Percentiles rank a stretch among this genome's conserved stretches.
Evolutionary conservation across 2,888 invertebrate genomes (phyloP).

Genomic region (Thelaira solivaga): DNA sequence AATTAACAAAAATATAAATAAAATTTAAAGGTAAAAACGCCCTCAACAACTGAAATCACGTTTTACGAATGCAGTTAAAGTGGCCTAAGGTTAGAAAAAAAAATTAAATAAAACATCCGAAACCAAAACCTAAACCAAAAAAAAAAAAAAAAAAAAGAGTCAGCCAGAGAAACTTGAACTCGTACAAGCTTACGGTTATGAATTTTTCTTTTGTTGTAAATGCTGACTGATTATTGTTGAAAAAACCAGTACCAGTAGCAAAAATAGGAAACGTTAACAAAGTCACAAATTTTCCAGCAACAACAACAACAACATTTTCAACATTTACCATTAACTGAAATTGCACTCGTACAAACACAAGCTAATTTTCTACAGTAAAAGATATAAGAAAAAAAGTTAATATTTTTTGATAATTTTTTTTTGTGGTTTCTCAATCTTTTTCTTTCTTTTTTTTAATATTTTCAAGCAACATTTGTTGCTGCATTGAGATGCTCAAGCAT

Average conservation of each 20-base stretch:
- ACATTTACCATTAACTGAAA: slow-evolving; percentile 24
- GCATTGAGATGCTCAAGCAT: neutral
- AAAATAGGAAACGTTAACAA: slow-evolving; percentile 15
- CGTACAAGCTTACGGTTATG: neutral
- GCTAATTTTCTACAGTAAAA: slow-evolving; percentile 1
- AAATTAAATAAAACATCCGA: too few species aligned
- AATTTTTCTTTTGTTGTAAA: too few species aligned
- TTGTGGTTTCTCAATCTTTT: neutral
- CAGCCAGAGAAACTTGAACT: slow-evolving; percentile 7
- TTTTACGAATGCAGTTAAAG: slow-evolving; percentile 50
- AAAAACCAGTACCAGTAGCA: neutral
- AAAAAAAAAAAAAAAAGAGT: neutral
- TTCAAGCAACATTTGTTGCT: slow-evolving; percentile 47
- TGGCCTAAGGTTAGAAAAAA: slow-evolving; percentile 43
- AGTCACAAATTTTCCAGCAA: slow-evolving; percentile 28
- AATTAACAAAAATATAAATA: neutral
- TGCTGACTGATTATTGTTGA: neutral
- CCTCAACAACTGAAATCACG: slow-evolving; percentile 49
- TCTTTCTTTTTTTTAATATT: slow-evolving; percentile 29
- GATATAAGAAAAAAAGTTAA: slow-evolving; percentile 2
- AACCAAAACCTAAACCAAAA: neutral
- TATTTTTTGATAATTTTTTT: slow-evolving; percentile 3
- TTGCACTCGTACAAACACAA: slow-evolving; percentile 1
- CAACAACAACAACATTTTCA: slow-evolving; percentile 5
- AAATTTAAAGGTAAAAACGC: slow-evolving; percentile 23